These are phyloP conservation scores for Spheniscus mendiculus DNA, from an alignment of 2,113 vertebrate species.

Conservation along the genomic window DNA sequence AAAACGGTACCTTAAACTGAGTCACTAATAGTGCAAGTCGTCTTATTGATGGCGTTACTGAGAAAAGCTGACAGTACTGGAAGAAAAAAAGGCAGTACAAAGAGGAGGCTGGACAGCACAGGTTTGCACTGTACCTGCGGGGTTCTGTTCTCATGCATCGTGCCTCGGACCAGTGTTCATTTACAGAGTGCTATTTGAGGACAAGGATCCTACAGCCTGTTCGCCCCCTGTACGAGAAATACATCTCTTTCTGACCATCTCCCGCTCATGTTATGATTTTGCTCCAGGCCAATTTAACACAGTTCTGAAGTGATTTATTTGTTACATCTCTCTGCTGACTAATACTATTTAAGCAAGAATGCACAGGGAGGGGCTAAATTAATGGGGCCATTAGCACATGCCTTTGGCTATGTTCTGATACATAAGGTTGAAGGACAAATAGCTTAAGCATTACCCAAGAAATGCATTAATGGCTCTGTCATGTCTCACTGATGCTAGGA, in stretches of 20 bases:
- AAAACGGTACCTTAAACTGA: neutral
- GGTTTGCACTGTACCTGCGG: no score
- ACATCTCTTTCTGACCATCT: neutral
- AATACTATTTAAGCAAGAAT: neutral
- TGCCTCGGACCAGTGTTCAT: neutral
- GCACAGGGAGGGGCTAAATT: neutral
- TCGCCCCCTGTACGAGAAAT: neutral
- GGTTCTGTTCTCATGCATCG: accelerated
- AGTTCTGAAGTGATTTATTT: neutral
- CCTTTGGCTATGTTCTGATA: neutral
- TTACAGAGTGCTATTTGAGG: neutral
- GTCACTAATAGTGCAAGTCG: neutral
- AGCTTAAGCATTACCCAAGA: neutral
- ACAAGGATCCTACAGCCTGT: neutral
- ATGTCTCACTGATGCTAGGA: neutral
- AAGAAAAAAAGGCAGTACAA: neutral
- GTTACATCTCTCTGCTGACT: neutral
- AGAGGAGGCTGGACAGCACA: neutral
- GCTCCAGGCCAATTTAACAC: neutral
- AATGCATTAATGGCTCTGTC: neutral
- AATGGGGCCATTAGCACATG: neutral
- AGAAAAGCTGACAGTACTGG: neutral
- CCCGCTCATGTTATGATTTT: neutral
- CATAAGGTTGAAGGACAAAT: neutral
- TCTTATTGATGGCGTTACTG: accelerated